These are phyloP conservation scores for Drepana arcuata DNA, from an alignment of 1,140 invertebrate genomes.

Conservation along the genomic window DNA sequence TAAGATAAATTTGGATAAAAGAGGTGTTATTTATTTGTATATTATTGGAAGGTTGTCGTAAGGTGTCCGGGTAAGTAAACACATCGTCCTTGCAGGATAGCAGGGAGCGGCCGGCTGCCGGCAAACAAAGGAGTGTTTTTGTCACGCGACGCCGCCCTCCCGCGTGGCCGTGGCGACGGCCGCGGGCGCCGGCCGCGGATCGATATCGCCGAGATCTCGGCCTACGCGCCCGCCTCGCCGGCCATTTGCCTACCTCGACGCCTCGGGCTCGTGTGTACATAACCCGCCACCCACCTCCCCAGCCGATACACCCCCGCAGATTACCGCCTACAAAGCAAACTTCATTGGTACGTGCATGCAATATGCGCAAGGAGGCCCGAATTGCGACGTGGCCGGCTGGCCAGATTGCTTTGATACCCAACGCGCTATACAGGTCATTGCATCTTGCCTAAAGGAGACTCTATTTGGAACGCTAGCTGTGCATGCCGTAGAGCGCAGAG, in stretches of 20 bases:
- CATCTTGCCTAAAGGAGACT: conserved; percentile 35
- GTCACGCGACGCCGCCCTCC: conserved; percentile 48
- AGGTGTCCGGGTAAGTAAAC: too few relatives aligned
- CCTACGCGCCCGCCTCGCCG: conserved; percentile 58
- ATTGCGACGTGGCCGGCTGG: conserved; percentile 41
- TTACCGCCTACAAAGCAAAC: conserved; percentile 71
- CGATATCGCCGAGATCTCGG: conserved; percentile 66
- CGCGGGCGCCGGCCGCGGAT: conserved; percentile 50
- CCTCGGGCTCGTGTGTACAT: conserved; percentile 67
- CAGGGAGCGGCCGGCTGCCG: conserved; percentile 18
- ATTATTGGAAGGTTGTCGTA: too few relatives aligned
- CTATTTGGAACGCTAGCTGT: conserved; percentile 23
- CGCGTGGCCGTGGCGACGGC: conserved; percentile 52
- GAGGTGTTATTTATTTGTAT: too few relatives aligned
- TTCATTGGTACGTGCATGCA: conserved; percentile 70
- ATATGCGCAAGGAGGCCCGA: conserved; percentile 67
- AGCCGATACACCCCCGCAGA: conserved; percentile 63
- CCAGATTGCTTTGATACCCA: conserved; percentile 60
- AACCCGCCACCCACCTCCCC: conserved; percentile 55
- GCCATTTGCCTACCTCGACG: conserved; percentile 69
- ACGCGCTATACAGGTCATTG: conserved; percentile 39
- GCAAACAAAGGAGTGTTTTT: conserved; percentile 66
- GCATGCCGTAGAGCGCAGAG: conserved; percentile 14
- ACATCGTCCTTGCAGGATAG: too few relatives aligned
- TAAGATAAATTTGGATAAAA: too few relatives aligned